These are phyloP conservation scores for Sesia bembeciformis DNA, from an alignment of 2,888 invertebrate species.

Conservation along the genomic window DNA sequence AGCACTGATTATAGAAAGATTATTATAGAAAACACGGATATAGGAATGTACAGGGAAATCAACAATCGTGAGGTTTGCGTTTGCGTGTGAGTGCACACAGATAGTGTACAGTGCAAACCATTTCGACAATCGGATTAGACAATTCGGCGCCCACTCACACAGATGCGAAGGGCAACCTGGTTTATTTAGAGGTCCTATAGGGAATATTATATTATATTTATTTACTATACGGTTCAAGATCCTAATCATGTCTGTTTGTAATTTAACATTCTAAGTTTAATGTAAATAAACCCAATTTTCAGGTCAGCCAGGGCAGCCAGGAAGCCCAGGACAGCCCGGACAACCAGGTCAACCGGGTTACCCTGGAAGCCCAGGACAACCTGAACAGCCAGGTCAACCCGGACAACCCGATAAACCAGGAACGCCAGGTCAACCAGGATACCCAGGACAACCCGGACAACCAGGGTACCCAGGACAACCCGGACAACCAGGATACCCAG, in stretches of 20 bases:
- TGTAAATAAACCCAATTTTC: conserved; percentile 24
- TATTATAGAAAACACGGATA: too few species aligned
- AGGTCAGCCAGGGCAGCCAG: conserved; percentile 42
- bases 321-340: conserved; percentile 55
- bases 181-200: too few species aligned
- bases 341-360: conserved; percentile 19
- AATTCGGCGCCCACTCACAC: too few species aligned
- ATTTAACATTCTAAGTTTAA: conserved; percentile 9
- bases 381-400: conserved; percentile 20
- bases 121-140: too few species aligned
- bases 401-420: conserved; percentile 36
- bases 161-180: too few species aligned
- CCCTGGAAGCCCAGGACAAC: conserved; percentile 16
- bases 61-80: too few species aligned
- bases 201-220: too few species aligned
- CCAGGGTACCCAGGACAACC: conserved; percentile 13
- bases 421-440: conserved; percentile 17
- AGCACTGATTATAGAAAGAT: too few species aligned
- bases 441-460: conserved; percentile 1
- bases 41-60: too few species aligned
- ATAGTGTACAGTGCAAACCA: too few species aligned
- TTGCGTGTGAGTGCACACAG: too few species aligned
- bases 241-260: background rate
- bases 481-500: conserved; percentile 1
- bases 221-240: too few species aligned